These are phyloP conservation scores for Stenichneumon culpator DNA, from an alignment of 2,888 invertebrate genomes.

Conservation along the genomic window DNA sequence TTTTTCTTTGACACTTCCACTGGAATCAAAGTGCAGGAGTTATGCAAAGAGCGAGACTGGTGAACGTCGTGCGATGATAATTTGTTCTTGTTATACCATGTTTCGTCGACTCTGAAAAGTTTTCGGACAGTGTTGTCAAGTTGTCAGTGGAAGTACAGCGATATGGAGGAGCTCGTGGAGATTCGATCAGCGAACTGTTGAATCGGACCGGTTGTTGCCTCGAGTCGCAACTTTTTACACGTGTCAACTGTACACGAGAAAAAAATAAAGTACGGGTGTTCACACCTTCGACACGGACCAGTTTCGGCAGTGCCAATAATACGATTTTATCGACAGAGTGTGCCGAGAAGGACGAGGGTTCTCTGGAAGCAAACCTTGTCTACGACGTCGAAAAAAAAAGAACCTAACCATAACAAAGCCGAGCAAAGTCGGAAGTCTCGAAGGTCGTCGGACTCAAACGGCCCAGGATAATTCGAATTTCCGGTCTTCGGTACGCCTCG, in stretches of 20 bases:
- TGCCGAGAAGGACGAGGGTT: background rate
- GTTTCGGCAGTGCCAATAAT: too few relatives aligned
- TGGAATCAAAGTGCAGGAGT: background rate
- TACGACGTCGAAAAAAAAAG: conserved; percentile 20
- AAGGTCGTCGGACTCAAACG: conserved; percentile 62
- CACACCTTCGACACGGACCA: background rate
- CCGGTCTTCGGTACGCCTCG: conserved; percentile 62
- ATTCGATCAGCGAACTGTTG: conserved; percentile 1
- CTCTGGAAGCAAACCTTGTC: background rate
- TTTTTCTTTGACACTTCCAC: conserved; percentile 31
- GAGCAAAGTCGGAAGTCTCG: conserved; percentile 65
- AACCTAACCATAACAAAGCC: background rate
- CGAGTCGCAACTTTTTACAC: background rate
- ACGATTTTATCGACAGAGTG: background rate
- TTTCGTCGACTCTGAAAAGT: background rate
- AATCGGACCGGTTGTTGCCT: background rate
- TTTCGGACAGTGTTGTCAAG: conserved; percentile 7
- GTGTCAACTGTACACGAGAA: too few relatives aligned
- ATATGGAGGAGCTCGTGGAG: background rate
- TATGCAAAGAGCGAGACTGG: background rate
- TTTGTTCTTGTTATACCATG: background rate
- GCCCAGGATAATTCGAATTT: conserved; percentile 63
- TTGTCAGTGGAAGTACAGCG: conserved; percentile 26
- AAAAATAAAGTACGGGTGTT: background rate
- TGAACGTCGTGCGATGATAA: background rate